These are phyloP conservation scores for Chondrilla cf. caribensis DNA, from an alignment of 37 sponge, comb jelly and placozoan genomes.

Conservation along the genomic window DNA sequence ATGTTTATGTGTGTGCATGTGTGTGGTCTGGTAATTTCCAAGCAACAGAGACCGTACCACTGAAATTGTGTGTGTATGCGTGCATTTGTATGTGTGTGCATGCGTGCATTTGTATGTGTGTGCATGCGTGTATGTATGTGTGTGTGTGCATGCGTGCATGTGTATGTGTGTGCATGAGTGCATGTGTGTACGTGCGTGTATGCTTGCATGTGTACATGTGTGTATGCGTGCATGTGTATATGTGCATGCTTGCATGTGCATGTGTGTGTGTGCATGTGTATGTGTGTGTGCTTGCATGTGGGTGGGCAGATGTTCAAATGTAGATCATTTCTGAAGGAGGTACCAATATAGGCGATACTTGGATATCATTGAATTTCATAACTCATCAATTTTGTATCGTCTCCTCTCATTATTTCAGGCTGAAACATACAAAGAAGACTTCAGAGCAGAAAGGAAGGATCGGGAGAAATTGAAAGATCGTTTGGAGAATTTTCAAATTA, in stretches of 20 bases:
- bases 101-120: not conserved
- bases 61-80: not conserved
- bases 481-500: not conserved
- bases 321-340: too few species aligned
- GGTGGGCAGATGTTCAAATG: not conserved
- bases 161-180: constrained; percentile 5
- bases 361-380: too few species aligned
- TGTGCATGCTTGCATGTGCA: not conserved
- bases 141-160: constrained; percentile 1
- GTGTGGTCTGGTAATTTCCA: too few species aligned
- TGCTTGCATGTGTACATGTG: constrained; percentile 3
- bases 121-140: not conserved
- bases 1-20: too few species aligned
- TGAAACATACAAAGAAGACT: not conserved
- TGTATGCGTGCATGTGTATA: constrained; percentile 1
- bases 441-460: constrained; percentile 12
- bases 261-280: constrained; percentile 8
- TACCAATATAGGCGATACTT: too few species aligned
- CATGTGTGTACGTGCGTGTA: not conserved
- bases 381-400: too few species aligned
- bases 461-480: not conserved
- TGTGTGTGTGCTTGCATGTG: constrained; percentile 11
- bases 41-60: too few species aligned
- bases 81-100: not conserved
- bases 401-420: not conserved